A percentile compares a stretch with the other conserved stretches of the same genome.
phyloP scores from a whole-genome alignment of 1,140 invertebrate species.

The Drosophila sturtevanti region DNA sequence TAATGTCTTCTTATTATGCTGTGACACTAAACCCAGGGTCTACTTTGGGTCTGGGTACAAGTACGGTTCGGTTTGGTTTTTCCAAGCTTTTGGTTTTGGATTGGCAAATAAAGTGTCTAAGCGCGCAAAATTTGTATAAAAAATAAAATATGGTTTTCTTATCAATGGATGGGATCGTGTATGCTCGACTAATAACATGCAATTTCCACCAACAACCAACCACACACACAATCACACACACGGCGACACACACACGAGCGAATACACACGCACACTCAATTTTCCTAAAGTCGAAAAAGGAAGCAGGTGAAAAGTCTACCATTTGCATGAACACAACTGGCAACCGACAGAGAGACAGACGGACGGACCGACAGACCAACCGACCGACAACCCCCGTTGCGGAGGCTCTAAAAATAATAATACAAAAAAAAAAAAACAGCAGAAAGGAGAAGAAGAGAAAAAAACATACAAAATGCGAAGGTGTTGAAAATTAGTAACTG shows the following conservation, averaged over 20 bases:
- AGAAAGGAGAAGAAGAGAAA: slow-evolving; percentile 19
- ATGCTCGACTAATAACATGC: slow-evolving; percentile 76
- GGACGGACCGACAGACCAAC: slow-evolving; percentile 13
- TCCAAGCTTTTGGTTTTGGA: slow-evolving; percentile 54
- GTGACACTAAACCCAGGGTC: slow-evolving; percentile 53
- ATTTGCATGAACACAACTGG: slow-evolving; percentile 73
- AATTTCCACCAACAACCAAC: slow-evolving; percentile 68
- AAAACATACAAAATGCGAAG: slow-evolving; percentile 39
- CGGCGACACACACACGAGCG: slow-evolving; percentile 33
- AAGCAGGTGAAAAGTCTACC: slow-evolving; percentile 77
- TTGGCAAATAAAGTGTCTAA: slow-evolving; percentile 78
- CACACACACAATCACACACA: slow-evolving; percentile 45
- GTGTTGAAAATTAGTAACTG: slow-evolving; percentile 78
- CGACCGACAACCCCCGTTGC: slow-evolving; percentile 32
- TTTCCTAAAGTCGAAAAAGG: slow-evolving; percentile 36
- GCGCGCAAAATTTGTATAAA: slow-evolving; percentile 69
- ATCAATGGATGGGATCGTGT: slow-evolving; percentile 76
- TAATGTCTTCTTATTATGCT: slow-evolving; percentile 80
- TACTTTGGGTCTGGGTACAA: background rate
- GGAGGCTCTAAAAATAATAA: slow-evolving; percentile 16
- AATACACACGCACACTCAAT: slow-evolving; percentile 3
- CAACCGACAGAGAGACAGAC: slow-evolving; percentile 15
- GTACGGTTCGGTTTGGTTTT: slow-evolving; percentile 10
- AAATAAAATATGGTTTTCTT: slow-evolving; percentile 77
- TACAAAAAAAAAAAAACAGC: slow-evolving; percentile 19